Evolutionary conservation across 1,140 invertebrate species (phyloP).

Genomic region (Trichonephila inaurata): DNA sequence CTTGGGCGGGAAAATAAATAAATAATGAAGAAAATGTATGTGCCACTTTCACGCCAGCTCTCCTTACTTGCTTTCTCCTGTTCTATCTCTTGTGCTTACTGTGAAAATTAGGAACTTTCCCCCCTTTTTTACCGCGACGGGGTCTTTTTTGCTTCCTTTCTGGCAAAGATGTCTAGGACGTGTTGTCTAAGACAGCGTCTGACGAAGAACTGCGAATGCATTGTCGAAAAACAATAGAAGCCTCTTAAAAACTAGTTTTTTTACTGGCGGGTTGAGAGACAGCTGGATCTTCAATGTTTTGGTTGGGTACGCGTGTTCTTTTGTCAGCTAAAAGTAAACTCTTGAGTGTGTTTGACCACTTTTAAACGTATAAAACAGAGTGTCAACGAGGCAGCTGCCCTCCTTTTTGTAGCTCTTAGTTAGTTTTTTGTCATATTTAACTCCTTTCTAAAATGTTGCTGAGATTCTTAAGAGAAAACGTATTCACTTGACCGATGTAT

Average conservation of each 20-base stretch:
- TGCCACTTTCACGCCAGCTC: slow-evolving; percentile 57
- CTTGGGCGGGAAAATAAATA: slow-evolving; percentile 36
- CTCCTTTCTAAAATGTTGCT: too few relatives aligned
- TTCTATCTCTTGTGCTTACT: slow-evolving; percentile 18
- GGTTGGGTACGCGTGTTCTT: slow-evolving; percentile 27
- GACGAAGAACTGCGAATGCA: slow-evolving; percentile 1
- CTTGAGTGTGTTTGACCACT: neutral
- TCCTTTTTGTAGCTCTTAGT: too few relatives aligned
- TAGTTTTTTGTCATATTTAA: too few relatives aligned
- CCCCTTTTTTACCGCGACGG: neutral
- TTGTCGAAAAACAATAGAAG: neutral
- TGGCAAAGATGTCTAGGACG: neutral
- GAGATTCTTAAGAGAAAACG: too few relatives aligned
- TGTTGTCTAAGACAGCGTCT: slow-evolving; percentile 39
- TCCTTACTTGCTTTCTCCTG: slow-evolving; percentile 2
- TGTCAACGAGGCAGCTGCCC: too few relatives aligned
- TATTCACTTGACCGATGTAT: too few relatives aligned
- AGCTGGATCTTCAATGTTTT: neutral
- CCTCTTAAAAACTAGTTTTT: slow-evolving; percentile 19
- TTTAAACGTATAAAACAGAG: neutral
- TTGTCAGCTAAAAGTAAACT: slow-evolving; percentile 2
- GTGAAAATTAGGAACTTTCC: slow-evolving; percentile 10
- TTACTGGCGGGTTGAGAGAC: neutral
- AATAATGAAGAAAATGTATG: slow-evolving; percentile 64
- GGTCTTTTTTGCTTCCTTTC: neutral